A percentile compares a stretch with the other conserved stretches of the same genome.
Conservation (phyloP, 2,888 invertebrate species). For the Timema cristinae region DNA sequence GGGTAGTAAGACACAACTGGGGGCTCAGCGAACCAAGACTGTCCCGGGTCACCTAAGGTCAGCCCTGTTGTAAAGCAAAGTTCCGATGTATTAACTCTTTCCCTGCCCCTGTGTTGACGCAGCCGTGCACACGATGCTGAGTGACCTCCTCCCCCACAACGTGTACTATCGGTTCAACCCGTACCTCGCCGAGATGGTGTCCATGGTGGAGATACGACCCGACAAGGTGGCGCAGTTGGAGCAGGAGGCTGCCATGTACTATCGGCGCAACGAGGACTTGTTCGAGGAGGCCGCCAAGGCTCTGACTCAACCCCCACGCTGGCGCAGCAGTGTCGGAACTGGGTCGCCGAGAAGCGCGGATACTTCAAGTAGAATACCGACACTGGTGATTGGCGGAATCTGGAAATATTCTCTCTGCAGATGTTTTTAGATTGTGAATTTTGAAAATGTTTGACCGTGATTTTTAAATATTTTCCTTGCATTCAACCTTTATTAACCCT, state of each 20-base stretch:
- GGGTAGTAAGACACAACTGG: no score
- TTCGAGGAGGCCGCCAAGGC: constrained; percentile 58
- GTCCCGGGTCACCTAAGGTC: no score
- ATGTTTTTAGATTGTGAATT: no score
- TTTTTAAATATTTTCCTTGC: no score
- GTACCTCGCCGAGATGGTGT: constrained; percentile 71
- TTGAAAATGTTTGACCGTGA: no score
- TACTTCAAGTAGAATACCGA: no score
- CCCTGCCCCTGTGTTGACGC: constrained; percentile 26
- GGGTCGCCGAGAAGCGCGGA: constrained; percentile 37
- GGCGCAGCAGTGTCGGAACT: constrained; percentile 47
- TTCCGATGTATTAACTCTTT: no score
- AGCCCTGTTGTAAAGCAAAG: no score
- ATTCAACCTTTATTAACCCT: no score
- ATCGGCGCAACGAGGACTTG: constrained; percentile 75
- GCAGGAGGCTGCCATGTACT: constrained; percentile 73
- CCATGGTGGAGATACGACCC: constrained; percentile 75
- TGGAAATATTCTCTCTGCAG: no score
- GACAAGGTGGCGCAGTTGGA: constrained; percentile 66
- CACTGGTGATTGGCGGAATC: no score
- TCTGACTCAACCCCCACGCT: constrained; percentile 44
- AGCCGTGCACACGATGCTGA: constrained; percentile 74
- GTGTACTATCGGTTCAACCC: constrained; percentile 86
- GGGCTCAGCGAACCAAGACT: no score
- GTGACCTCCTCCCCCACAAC: constrained; percentile 67